phyloP scores from a whole-genome alignment of 1,140 invertebrate species.

The Drosophila varians region DNA sequence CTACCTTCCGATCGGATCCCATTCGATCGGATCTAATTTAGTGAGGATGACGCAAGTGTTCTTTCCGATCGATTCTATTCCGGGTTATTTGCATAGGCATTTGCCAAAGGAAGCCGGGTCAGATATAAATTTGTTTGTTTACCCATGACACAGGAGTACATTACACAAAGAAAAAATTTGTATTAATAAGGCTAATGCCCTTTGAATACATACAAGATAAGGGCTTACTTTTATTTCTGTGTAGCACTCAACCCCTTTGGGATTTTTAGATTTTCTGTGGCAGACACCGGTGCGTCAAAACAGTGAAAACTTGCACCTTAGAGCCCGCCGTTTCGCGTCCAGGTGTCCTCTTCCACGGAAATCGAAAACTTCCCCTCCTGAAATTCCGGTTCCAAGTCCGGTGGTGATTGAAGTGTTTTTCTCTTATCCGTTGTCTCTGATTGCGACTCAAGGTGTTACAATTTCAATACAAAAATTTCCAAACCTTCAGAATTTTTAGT shows the following conservation, averaged over 20 bases:
- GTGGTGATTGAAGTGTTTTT: slow-evolving; percentile 15
- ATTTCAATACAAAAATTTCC: slow-evolving; percentile 41
- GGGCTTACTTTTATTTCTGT: not conserved
- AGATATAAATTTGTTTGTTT: slow-evolving; percentile 59
- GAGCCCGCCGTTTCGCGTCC: slow-evolving; percentile 47
- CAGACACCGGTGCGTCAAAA: slow-evolving; percentile 76
- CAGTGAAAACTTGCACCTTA: slow-evolving; percentile 68
- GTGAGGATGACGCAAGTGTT: slow-evolving; percentile 71
- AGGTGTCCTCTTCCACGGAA: slow-evolving; percentile 66
- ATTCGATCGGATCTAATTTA: slow-evolving; percentile 4
- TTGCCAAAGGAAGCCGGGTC: slow-evolving; percentile 51
- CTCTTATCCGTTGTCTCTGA: slow-evolving; percentile 5
- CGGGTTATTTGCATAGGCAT: slow-evolving; percentile 57
- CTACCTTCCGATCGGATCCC: not conserved
- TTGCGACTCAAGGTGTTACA: slow-evolving; percentile 60
- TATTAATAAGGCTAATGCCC: not conserved
- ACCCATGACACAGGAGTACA: slow-evolving; percentile 31
- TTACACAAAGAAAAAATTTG: slow-evolving; percentile 2
- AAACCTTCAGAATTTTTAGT: slow-evolving; percentile 8
- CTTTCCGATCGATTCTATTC: slow-evolving; percentile 22
- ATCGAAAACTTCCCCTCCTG: slow-evolving; percentile 69
- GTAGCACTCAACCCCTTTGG: slow-evolving; percentile 7
- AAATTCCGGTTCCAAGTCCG: slow-evolving; percentile 30
- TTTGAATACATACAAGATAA: not conserved
- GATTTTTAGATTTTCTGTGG: slow-evolving; percentile 30